Conservation (phyloP, 2,797 vertebrate species). For the Rhadinocentrus ornatus region DNA sequence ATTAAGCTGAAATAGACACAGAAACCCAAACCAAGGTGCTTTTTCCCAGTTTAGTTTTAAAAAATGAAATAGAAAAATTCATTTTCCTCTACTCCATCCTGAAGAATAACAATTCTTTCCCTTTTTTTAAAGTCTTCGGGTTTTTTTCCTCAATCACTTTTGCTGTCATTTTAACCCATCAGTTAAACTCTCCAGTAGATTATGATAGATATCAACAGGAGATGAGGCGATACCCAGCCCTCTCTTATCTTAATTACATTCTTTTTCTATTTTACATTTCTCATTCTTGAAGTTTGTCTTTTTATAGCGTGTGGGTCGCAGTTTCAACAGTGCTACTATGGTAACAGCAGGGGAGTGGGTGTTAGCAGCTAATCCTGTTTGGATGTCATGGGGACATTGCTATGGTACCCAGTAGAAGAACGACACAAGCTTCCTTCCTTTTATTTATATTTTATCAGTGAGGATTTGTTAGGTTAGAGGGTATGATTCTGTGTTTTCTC, state of each 20-base stretch:
- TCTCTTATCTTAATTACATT: slow-evolving; percentile 53
- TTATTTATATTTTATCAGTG: slow-evolving; percentile 52
- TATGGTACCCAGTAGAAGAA: slow-evolving; percentile 66
- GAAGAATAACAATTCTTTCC: slow-evolving; percentile 28
- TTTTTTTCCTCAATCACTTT: neutral
- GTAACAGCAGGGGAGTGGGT: slow-evolving; percentile 77
- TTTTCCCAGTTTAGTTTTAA: neutral
- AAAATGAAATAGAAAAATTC: slow-evolving; percentile 26
- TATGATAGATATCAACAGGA: slow-evolving; percentile 46
- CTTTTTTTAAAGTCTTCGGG: slow-evolving; percentile 19
- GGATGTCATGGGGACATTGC: slow-evolving; percentile 75
- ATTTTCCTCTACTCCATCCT: slow-evolving; percentile 35
- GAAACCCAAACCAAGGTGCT: neutral
- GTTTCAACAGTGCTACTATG: slow-evolving; percentile 77
- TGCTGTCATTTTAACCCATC: slow-evolving; percentile 30
- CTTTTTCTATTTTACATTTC: slow-evolving; percentile 45
- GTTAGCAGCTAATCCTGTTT: slow-evolving; percentile 74
- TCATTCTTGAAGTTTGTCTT: slow-evolving; percentile 62
- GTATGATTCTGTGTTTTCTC: slow-evolving; percentile 15
- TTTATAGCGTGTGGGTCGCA: slow-evolving; percentile 64
- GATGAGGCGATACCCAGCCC: slow-evolving; percentile 33
- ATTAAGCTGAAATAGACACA: neutral
- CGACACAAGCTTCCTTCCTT: slow-evolving; percentile 45
- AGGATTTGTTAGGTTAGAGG: slow-evolving; percentile 47
- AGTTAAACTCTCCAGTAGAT: slow-evolving; percentile 31